These are phyloP conservation scores for Mythimna loreyi DNA, from an alignment of 2,888 invertebrate species.

Conservation along the genomic window DNA sequence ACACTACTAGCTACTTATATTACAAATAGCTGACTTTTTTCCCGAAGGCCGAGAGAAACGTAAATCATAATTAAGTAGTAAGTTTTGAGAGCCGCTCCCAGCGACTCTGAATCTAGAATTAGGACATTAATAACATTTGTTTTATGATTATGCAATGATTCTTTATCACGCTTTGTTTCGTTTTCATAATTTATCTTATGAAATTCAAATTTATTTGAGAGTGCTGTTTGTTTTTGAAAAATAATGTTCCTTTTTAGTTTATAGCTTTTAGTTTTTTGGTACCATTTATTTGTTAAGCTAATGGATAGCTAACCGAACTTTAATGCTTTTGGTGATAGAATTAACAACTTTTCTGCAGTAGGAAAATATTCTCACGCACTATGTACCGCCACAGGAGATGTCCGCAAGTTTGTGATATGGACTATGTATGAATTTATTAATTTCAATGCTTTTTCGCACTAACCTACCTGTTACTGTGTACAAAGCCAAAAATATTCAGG, in stretches of 20 bases:
- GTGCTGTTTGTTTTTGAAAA: constrained; percentile 7
- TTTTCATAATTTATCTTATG: constrained; percentile 29
- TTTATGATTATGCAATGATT: constrained; percentile 39
- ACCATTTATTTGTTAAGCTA: neutral
- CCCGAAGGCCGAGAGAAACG: constrained; percentile 22
- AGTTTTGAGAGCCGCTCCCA: constrained; percentile 60
- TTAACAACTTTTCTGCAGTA: neutral
- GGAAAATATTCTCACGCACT: neutral
- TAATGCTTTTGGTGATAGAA: neutral
- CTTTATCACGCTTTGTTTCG: constrained; percentile 41
- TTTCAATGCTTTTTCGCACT: no score
- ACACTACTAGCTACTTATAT: constrained; percentile 8
- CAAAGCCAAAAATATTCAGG: neutral
- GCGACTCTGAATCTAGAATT: constrained; percentile 61
- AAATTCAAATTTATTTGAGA: constrained; percentile 21
- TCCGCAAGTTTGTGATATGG: no score
- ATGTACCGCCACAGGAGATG: no score
- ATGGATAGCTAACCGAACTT: neutral
- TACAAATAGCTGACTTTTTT: constrained; percentile 32
- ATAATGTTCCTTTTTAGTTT: neutral
- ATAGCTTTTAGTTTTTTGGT: neutral
- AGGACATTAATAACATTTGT: constrained; percentile 60
- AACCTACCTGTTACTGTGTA: no score
- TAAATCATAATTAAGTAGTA: constrained; percentile 68
- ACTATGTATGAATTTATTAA: no score